These are phyloP conservation scores for Kryptolebias marmoratus DNA, from an alignment of 2,113 vertebrate genomes.

Conservation along the genomic window DNA sequence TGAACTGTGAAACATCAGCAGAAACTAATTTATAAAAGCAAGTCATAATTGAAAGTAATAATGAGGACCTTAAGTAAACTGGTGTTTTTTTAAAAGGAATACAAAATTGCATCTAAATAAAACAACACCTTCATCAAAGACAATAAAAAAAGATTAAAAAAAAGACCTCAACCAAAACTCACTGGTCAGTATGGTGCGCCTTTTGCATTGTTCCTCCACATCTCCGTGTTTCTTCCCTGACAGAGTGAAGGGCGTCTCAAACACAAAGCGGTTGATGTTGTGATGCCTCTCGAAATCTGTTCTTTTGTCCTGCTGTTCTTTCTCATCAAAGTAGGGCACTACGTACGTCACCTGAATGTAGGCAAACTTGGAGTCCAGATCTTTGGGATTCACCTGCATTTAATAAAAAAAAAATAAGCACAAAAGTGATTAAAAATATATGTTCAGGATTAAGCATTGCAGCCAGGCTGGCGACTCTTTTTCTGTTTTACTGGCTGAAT, in stretches of 20 bases:
- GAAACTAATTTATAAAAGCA: too few relatives aligned
- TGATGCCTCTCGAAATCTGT: conserved; percentile 96
- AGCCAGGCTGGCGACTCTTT: too few relatives aligned
- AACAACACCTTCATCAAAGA: not conserved
- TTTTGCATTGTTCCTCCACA: conserved; percentile 97
- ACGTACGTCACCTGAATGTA: conserved; percentile 98
- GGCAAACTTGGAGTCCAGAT: conserved; percentile 93
- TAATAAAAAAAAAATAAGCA: not conserved
- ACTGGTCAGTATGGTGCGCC: conserved; percentile 94
- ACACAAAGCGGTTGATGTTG: conserved; percentile 96
- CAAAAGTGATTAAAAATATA: not conserved
- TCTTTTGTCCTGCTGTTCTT: conserved; percentile 90
- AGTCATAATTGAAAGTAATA: too few relatives aligned
- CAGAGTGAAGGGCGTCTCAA: conserved; percentile 95
- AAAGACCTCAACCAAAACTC: conserved; percentile 17
- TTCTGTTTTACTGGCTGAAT: too few relatives aligned
- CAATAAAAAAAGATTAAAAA: not conserved
- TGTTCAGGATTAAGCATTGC: too few relatives aligned
- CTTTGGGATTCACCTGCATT: conserved; percentile 94
- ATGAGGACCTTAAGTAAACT: too few relatives aligned
- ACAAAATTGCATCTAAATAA: too few relatives aligned
- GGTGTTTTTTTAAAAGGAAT: too few relatives aligned
- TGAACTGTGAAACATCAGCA: too few relatives aligned
- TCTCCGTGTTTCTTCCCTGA: conserved; percentile 96
- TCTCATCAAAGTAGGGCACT: conserved; percentile 93